Evolutionary conservation across 2,113 vertebrate species (phyloP), one percentile per base, ranked within the genome.

Genomic region (Uropsilus gracilis): DNA sequence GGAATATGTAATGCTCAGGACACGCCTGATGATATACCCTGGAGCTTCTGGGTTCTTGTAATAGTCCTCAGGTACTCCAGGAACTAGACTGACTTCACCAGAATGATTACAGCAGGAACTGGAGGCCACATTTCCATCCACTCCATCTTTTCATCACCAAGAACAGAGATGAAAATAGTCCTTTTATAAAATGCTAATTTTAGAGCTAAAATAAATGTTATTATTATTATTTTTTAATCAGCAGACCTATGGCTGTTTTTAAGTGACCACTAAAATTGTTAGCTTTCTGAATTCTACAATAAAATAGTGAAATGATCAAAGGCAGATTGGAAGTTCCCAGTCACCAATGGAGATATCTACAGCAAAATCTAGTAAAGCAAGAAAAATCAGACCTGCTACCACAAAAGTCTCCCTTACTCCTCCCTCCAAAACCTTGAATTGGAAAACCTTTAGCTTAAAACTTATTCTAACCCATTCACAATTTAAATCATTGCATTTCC

Each of bases 181-280:
- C 24, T 64, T n/a, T 72, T 64, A n/a, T 22, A 71, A 86, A 86
- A 55, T 42, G 30, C 12, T 11, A 12, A 59, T n/a, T 87, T 80
- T 69, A 88, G 20, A 82, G 82, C 46, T 48, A 46, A 90, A 44
- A 68, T 50, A 69, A 57, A 83, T 89, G 90, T 88, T 61, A n/a
- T n/a, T n/a, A n/a, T n/a, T n/a, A n/a, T 48, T 28, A 63, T 63
- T 42, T 78, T 87, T 81, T 86, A 76, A 24, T 69, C 26, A 75
- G 34, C 34, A 85, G 75, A 61, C 7, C 17, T 50, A 37, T 2
- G 4, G 37, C 26, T 73, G 3, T 73, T 44, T 34, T 44, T 91
- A 82, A 34, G 18, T 16, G 22, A 7, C 2, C 24, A 48, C 10
- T 46, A 37, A 80, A 28, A 30, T 46, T 16, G 46, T 66, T 12